These are phyloP conservation scores for Halcyon malimbica DNA, from an alignment of 2,113 vertebrate species.

Conservation along the genomic window DNA sequence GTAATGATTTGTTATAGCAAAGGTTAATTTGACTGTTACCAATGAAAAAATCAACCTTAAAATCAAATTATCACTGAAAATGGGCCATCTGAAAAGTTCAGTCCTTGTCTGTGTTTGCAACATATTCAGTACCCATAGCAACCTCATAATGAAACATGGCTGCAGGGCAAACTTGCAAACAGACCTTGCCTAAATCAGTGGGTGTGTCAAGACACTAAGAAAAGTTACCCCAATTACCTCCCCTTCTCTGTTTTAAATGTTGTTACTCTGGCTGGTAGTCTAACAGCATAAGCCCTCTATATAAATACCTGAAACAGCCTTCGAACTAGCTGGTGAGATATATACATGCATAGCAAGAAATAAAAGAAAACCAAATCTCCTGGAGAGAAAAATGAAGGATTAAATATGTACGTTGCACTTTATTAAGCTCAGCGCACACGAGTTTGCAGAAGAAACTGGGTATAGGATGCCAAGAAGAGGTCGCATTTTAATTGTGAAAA, in stretches of 20 bases:
- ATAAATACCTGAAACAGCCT: not conserved
- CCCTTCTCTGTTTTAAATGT: not conserved
- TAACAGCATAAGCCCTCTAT: too few relatives aligned
- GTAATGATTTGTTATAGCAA: not conserved
- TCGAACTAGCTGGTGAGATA: not conserved
- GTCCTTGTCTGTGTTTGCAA: not conserved
- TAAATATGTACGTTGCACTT: not conserved
- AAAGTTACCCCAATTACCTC: not conserved
- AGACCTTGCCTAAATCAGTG: not conserved
- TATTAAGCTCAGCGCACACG: not conserved
- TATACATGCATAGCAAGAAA: not conserved
- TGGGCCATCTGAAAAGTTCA: not conserved
- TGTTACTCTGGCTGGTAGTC: not conserved
- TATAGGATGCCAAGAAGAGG: not conserved
- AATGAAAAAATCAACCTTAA: not conserved
- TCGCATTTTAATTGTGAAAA: not conserved
- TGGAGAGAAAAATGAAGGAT: not conserved
- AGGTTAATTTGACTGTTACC: not conserved
- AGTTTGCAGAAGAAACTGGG: not conserved
- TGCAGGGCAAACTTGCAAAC: not conserved
- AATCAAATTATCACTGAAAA: not conserved
- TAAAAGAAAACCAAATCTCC: not conserved
- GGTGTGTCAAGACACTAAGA: not conserved
- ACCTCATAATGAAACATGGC: not conserved
- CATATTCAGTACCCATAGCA: not conserved